A percentile compares a stretch with the other conserved stretches of the same genome.
These are phyloP conservation scores for Hedya salicella DNA, from an alignment of 2,888 invertebrate genomes.

Conservation along the genomic window DNA sequence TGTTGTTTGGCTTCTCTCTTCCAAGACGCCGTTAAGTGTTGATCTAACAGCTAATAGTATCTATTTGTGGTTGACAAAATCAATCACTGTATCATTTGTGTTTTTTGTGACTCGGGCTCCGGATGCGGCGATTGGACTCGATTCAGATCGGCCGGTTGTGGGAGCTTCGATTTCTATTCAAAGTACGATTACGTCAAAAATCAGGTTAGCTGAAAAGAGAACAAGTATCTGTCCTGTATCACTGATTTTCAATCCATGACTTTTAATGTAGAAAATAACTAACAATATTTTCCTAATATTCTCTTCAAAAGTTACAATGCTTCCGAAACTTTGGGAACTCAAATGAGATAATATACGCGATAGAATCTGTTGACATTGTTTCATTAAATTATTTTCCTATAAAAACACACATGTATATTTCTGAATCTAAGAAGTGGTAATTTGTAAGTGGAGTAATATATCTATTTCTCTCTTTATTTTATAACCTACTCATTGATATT, in stretches of 20 bases:
- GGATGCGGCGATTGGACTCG: slow-evolving; percentile 67
- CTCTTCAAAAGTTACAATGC: too few relatives aligned
- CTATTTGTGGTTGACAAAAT: slow-evolving; percentile 68
- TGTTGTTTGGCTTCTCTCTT: slow-evolving; percentile 1
- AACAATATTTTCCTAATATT: too few relatives aligned
- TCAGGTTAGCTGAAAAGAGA: slow-evolving; percentile 11
- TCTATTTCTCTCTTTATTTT: too few relatives aligned
- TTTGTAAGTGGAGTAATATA: too few relatives aligned
- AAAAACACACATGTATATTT: too few relatives aligned
- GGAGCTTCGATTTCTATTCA: slow-evolving; percentile 29
- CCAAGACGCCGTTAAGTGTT: slow-evolving; percentile 48
- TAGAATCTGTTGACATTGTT: too few relatives aligned
- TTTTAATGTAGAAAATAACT: neutral
- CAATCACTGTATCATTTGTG: slow-evolving; percentile 60
- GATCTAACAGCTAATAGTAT: slow-evolving; percentile 57
- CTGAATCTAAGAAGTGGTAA: too few relatives aligned
- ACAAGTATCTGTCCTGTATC: neutral
- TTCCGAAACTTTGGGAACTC: too few relatives aligned
- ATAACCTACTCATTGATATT: too few relatives aligned
- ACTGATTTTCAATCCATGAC: neutral
- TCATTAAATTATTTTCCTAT: too few relatives aligned
- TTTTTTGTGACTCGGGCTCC: slow-evolving; percentile 56
- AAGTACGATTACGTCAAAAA: neutral
- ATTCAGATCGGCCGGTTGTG: slow-evolving; percentile 49
- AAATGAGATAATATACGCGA: too few relatives aligned